Evolutionary conservation across 2,888 invertebrate species (phyloP).

Genomic region (Oxyscelio sp.): DNA sequence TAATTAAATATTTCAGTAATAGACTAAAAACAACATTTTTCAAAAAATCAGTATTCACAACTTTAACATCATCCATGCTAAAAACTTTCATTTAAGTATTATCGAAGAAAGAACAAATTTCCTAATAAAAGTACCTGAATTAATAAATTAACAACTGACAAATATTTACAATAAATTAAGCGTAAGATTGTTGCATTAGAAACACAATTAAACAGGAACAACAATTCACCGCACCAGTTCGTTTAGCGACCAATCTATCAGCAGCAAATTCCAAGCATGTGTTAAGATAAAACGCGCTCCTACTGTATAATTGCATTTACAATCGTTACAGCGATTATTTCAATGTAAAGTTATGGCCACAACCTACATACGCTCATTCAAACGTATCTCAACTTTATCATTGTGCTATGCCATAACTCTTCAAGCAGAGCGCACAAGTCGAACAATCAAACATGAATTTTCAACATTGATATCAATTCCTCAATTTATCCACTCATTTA

Average conservation of each 20-base stretch:
- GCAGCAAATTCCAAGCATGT: no score
- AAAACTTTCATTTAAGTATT: no score
- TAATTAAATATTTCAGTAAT: no score
- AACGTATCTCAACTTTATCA: conserved; percentile 46
- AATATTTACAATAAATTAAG: no score
- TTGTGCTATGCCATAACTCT: conserved; percentile 17
- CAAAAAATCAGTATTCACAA: no score
- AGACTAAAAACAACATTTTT: no score
- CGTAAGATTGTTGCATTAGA: no score
- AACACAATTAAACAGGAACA: no score
- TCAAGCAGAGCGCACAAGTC: conserved; percentile 36
- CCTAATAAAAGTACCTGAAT: no score
- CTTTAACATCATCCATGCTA: no score
- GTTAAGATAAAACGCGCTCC: background rate
- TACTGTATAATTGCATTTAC: background rate
- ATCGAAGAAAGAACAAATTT: no score
- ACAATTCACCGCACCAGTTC: background rate
- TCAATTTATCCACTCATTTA: conserved; percentile 64
- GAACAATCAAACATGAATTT: conserved; percentile 71
- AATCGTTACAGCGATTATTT: conserved; percentile 27
- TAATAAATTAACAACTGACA: no score
- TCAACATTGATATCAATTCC: conserved; percentile 59
- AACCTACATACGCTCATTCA: conserved; percentile 50
- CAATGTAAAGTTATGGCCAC: conserved; percentile 26
- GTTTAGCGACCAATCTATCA: background rate